These are phyloP conservation scores for Encarsia formosa DNA, from an alignment of 2,888 invertebrate species.

Conservation along the genomic window DNA sequence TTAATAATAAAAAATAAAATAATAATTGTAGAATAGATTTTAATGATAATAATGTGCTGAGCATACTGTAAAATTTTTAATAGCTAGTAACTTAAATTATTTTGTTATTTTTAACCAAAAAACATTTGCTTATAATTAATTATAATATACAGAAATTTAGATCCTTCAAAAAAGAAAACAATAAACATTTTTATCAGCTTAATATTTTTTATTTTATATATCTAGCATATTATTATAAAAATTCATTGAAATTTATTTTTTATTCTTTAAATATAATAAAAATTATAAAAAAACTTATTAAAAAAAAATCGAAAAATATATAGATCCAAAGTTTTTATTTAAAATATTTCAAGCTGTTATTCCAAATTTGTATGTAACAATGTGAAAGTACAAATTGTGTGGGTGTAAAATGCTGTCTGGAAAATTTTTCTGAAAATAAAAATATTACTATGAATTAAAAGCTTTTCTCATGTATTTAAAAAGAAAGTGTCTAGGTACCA, in stretches of 20 bases:
- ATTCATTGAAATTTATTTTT: not conserved
- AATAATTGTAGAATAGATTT: not conserved
- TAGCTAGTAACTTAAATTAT: too few relatives aligned
- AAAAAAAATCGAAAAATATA: not conserved
- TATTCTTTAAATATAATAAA: not conserved
- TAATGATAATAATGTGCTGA: not conserved
- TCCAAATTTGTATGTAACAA: constrained; percentile 72
- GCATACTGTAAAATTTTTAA: too few relatives aligned
- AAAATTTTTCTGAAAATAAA: constrained; percentile 61
- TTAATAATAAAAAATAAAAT: not conserved
- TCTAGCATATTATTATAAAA: not conserved
- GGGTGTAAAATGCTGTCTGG: constrained; percentile 71
- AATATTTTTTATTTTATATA: not conserved
- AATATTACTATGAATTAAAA: too few relatives aligned
- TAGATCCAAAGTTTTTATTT: not conserved
- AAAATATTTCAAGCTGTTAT: constrained; percentile 28
- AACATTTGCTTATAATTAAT: too few relatives aligned
- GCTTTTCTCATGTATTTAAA: too few relatives aligned
- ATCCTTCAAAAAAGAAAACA: not conserved
- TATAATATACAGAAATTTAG: too few relatives aligned
- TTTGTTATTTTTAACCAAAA: too few relatives aligned
- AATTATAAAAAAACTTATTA: not conserved
- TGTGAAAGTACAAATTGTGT: constrained; percentile 67
- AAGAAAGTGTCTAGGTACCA: too few relatives aligned
- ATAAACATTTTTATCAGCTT: not conserved